Evolutionary conservation across 2,113 vertebrate genomes (phyloP), one percentile per base, ranked within the genome.

Genomic region (Tyto alba): DNA sequence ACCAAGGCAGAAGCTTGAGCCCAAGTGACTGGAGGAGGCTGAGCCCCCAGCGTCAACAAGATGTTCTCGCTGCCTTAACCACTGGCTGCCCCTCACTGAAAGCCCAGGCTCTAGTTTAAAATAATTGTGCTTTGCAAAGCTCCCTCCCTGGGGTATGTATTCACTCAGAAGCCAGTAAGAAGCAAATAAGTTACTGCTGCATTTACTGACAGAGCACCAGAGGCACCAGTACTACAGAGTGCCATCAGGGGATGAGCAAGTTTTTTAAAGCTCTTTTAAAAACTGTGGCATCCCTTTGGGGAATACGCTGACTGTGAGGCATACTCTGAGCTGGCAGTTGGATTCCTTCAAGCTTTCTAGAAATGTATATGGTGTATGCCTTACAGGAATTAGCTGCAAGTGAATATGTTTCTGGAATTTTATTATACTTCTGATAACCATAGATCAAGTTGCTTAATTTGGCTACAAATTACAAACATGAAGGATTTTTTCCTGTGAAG

Each of bases 131-230:
- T 94, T 83, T 90, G 83, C 95, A 80, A 72, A 96, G 72, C 90
- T 75, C 68, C 30, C 47, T 96, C 86, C 77, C 94, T 79, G 77
- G 84, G 52, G 96, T 93, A 55, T 77, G 71, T 91, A 89, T 94
- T 94, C 93, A 95, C 86, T 95, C 41, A 20, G 95, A 96, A 96
- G 92, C 84, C 66, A 88, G 86, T 59, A 78, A 93, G 95, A 97
- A 96, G 94, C 95, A 95, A 95, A 94, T 95, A 96, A 95, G 91
- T 87, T 96, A 75, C 89, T 89, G 81, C 94, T 95, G 89, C 89
- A 73, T 92, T 96, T 95, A 96, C 96, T 92, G 87, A 96, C 85
- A 94, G 80, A 95, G 81, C 95, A 96, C 95, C 89, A 92, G 90
- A 96, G 95, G 92, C 95, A 93, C 85, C 88, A 92, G 85, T 93